Evolutionary conservation across 2,113 vertebrate genomes (phyloP).

Genomic region (Colaptes auratus): DNA sequence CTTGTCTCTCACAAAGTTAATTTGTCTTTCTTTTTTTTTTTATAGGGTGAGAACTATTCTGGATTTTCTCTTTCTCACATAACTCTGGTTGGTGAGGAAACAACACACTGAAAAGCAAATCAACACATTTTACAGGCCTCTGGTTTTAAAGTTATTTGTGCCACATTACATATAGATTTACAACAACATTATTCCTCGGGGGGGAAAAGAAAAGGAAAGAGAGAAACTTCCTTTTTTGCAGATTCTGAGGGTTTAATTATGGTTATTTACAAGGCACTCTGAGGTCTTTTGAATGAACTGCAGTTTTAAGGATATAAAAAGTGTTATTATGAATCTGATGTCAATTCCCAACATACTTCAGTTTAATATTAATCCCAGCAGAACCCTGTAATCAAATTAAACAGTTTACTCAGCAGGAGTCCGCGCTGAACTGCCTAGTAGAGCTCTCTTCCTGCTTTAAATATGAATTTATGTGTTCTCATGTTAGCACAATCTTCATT

Average conservation of each 20-base stretch:
- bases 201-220: background rate
- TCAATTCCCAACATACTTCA: background rate
- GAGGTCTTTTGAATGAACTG: background rate
- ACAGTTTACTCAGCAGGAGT: background rate
- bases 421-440: background rate
- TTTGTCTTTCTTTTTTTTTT: background rate
- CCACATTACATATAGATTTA: background rate
- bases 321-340: background rate
- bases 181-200: background rate
- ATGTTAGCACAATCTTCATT: background rate
- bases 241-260: background rate
- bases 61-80: background rate
- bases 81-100: background rate
- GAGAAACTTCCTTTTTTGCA: background rate
- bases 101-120: background rate
- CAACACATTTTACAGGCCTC: background rate
- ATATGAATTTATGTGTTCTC: background rate
- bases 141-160: background rate
- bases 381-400: background rate
- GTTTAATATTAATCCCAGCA: background rate
- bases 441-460: background rate
- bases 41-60: background rate
- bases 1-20: background rate
- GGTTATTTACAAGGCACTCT: background rate
- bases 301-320: background rate